Conservation (phyloP, 1,140 invertebrate genomes). For the Drosophila lowei region DNA sequence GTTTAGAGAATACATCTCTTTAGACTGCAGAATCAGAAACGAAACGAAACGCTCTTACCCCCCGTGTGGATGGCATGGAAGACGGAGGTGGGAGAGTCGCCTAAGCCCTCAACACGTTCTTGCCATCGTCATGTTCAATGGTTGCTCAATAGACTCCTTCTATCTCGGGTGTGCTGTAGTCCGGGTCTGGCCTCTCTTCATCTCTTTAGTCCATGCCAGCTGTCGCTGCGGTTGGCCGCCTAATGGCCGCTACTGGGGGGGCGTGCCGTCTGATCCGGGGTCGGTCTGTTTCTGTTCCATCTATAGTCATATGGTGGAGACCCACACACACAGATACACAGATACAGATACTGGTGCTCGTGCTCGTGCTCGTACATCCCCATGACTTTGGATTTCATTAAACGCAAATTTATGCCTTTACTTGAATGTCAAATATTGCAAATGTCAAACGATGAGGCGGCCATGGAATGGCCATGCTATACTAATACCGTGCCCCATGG, state of each 20-base stretch:
- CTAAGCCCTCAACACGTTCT: slow-evolving; percentile 13
- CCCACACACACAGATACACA: slow-evolving; percentile 20
- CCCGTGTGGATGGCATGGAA: no score
- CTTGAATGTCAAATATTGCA: slow-evolving; percentile 81
- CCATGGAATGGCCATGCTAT: slow-evolving; percentile 3
- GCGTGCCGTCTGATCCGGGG: not conserved
- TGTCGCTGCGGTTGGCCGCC: slow-evolving; percentile 50
- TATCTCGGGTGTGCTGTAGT: slow-evolving; percentile 6
- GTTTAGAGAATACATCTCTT: no score
- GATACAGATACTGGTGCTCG: not conserved
- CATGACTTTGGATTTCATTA: slow-evolving; percentile 71
- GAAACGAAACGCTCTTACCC: no score
- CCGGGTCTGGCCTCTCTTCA: no score
- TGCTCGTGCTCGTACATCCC: not conserved
- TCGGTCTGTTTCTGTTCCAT: not conserved
- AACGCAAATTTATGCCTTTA: slow-evolving; percentile 80
- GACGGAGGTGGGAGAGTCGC: not conserved
- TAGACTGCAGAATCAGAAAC: no score
- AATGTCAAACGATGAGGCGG: slow-evolving; percentile 64
- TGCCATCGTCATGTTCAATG: slow-evolving; percentile 47
- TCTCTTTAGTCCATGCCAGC: slow-evolving; percentile 27
- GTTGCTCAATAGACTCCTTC: slow-evolving; percentile 55
- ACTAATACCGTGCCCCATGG: slow-evolving; percentile 2
- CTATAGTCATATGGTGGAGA: slow-evolving; percentile 23
- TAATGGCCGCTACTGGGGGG: slow-evolving; percentile 33